phyloP scores from a whole-genome alignment of 2,797 vertebrate species.

The Morelia viridis region DNA sequence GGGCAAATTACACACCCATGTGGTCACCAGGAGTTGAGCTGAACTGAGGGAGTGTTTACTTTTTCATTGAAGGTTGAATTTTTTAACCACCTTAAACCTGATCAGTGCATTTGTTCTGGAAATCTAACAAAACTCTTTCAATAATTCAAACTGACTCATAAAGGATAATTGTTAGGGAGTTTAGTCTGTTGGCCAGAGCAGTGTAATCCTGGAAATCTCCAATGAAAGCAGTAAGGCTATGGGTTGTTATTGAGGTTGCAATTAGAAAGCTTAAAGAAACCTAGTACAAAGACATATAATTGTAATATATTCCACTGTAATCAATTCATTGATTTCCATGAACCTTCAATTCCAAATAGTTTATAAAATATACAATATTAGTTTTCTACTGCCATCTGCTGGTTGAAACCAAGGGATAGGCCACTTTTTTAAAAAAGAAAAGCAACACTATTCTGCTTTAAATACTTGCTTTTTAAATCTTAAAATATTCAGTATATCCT shows the following conservation, averaged over 20 bases:
- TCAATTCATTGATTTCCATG: background rate
- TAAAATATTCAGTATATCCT: background rate
- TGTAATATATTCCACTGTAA: background rate
- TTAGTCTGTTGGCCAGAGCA: background rate
- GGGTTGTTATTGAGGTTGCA: background rate
- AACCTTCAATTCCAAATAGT: background rate
- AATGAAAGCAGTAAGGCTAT: background rate
- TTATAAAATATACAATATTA: background rate
- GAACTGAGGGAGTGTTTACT: background rate
- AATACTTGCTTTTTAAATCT: background rate
- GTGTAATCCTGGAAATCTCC: background rate
- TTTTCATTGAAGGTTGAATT: background rate
- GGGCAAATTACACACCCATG: background rate
- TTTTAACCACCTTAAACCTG: background rate
- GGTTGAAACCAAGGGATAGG: slow-evolving; percentile 43
- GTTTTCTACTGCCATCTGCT: slow-evolving; percentile 55
- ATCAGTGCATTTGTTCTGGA: background rate
- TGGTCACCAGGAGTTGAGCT: background rate
- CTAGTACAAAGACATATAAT: background rate
- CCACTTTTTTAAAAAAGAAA: background rate
- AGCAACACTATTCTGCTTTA: background rate
- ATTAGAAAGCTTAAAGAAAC: background rate
- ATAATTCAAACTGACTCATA: background rate
- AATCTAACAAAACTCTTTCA: background rate
- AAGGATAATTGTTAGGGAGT: background rate